Evolutionary conservation across 2,888 invertebrate genomes (phyloP), one percentile per base, ranked within the genome.

Genomic region (Folsomia manolachei): DNA sequence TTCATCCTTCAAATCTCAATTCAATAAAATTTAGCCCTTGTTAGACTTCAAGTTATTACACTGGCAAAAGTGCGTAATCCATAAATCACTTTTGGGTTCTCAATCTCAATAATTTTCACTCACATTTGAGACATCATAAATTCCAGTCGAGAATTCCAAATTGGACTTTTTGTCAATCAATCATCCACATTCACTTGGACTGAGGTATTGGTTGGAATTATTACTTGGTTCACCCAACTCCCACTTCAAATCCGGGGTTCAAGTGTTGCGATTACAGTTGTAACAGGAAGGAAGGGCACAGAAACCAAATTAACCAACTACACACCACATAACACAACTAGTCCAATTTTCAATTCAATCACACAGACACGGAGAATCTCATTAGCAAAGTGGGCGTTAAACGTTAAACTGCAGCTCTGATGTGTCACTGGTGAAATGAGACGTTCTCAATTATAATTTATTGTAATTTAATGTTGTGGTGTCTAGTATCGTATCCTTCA

Each of bases 151-250:
- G 63, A 70, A 69, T 69, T 72, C 70, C 69, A 73, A 71, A 72
- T 72, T 75, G 71, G 62, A 73, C 69, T 72, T 71, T 72, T 39
- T 67, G 70, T 71, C 72, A 75, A 75, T 72, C 75, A 72, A 72
- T 75, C 72, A 72, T 27, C 19, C 26, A 9, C 62, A 23, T 18
- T 26, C n/a, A n/a, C n/a, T n/a, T n/a, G n/a, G n/a, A n/a, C n/a
- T n/a, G n/a, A n/a, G n/a, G n/a, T n/a, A n/a, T n/a, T n/a, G n/a
- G n/a, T n/a, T n/a, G n/a, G n/a, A n/a, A n/a, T n/a, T n/a, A n/a
- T n/a, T n/a, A n/a, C n/a, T n/a, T n/a, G n/a, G n/a, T n/a, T n/a
- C n/a, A n/a, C 39, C 14, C 4, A 39, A 39, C 4, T 9, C 39
- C 39, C 7, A 39, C 7, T 39, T 14, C 4, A 39, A 39, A 39